These are phyloP conservation scores for Molanna angustata DNA, from an alignment of 2,888 invertebrate genomes.

Conservation along the genomic window DNA sequence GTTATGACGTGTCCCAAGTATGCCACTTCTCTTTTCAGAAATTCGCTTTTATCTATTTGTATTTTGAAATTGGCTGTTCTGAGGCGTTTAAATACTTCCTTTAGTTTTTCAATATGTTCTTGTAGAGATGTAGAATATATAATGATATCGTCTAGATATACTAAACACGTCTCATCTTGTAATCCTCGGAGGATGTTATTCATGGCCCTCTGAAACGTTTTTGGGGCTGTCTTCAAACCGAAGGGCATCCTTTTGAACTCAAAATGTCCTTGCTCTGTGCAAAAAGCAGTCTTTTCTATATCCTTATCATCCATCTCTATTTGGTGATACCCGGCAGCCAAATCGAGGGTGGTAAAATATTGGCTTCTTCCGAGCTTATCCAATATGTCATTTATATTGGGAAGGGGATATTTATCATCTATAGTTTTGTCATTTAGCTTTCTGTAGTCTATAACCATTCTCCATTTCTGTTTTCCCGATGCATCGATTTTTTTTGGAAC, in stretches of 20 bases:
- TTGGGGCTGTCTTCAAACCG: background rate
- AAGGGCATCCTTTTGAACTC: conserved; percentile 5
- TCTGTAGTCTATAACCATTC: conserved; percentile 40
- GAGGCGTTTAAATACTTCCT: background rate
- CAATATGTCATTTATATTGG: conserved; percentile 28
- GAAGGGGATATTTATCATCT: conserved; percentile 35
- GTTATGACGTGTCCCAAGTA: conserved; percentile 3
- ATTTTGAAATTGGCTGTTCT: conserved; percentile 37
- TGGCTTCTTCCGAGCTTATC: conserved; percentile 22
- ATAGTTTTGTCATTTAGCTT: conserved; percentile 40
- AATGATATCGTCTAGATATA: conserved; percentile 1
- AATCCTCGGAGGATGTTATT: background rate
- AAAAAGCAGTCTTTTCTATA: background rate
- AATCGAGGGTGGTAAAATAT: conserved; percentile 25
- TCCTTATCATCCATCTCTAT: background rate
- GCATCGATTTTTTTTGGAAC: conserved; percentile 38
- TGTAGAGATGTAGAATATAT: conserved; percentile 2
- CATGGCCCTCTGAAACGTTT: conserved; percentile 1
- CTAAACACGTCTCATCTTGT: background rate
- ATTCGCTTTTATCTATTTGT: conserved; percentile 37
- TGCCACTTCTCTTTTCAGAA: conserved; percentile 1
- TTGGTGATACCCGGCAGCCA: conserved; percentile 7
- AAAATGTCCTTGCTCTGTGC: background rate
- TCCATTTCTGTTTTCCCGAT: conserved; percentile 32
- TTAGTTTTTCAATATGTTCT: background rate